A percentile compares a stretch with the other conserved stretches of the same genome.
phyloP scores from a whole-genome alignment of 2,113 vertebrate genomes.

The Thamnaconus septentrionalis region DNA sequence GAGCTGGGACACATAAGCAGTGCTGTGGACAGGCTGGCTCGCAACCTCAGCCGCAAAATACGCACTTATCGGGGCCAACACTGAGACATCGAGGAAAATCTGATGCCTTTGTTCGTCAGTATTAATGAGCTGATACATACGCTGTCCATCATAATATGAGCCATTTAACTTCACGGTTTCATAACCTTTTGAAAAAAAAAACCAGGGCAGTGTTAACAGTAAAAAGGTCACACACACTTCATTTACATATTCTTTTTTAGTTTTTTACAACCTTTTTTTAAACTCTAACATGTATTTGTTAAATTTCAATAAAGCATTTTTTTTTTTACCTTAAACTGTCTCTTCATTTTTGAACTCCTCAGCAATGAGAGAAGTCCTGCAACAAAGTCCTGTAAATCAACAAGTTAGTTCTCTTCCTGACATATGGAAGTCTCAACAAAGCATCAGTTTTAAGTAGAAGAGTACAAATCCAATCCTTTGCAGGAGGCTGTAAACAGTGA shows the following conservation, averaged over 20 bases:
- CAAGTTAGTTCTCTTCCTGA: too few relatives aligned
- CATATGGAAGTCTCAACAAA: too few relatives aligned
- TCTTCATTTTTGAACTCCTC: too few relatives aligned
- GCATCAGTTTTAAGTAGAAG: too few relatives aligned
- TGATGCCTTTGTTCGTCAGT: background rate
- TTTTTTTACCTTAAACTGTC: too few relatives aligned
- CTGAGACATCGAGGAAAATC: constrained; percentile 13
- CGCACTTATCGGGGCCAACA: constrained; percentile 31
- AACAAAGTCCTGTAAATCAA: too few relatives aligned
- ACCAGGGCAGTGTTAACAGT: constrained; percentile 1
- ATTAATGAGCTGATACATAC: constrained; percentile 5
- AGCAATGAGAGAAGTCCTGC: too few relatives aligned
- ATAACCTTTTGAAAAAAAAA: background rate
- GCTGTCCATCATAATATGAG: too few relatives aligned
- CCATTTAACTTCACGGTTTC: background rate
- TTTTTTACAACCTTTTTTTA: constrained; percentile 7
- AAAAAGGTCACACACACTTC: constrained; percentile 17
- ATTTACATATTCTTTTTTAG: background rate
- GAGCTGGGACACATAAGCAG: constrained; percentile 72
- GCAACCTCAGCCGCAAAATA: constrained; percentile 76
- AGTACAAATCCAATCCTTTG: too few relatives aligned
- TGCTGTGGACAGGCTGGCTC: constrained; percentile 74
- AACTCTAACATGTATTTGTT: background rate
- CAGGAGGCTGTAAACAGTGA: too few relatives aligned
- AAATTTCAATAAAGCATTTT: constrained; percentile 46